Evolutionary conservation across 1,140 invertebrate genomes (phyloP).

Genomic region (Papilio dardanus): DNA sequence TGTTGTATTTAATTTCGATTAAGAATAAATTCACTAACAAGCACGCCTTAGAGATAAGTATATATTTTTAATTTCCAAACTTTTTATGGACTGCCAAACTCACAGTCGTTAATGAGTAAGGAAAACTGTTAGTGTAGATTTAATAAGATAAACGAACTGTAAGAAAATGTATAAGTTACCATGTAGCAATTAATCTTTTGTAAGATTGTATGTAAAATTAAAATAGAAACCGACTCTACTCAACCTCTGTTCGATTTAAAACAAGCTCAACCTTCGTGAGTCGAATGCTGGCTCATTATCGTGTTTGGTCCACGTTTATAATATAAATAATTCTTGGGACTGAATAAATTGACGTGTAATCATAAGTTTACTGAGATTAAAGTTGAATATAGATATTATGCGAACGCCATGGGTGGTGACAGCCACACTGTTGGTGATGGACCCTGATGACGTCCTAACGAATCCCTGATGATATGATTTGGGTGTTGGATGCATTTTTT

Average conservation of each 20-base stretch:
- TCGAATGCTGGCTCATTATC: constrained; percentile 72
- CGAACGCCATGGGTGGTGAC: constrained; percentile 64
- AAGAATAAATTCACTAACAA: background rate
- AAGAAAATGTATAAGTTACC: no score
- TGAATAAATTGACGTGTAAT: constrained; percentile 75
- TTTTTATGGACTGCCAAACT: background rate
- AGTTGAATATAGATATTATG: constrained; percentile 76
- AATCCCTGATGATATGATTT: background rate
- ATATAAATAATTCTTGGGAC: constrained; percentile 70
- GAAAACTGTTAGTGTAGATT: background rate
- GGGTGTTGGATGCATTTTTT: constrained; percentile 5
- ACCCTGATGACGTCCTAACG: constrained; percentile 42
- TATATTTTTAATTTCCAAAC: background rate
- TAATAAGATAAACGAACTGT: no score
- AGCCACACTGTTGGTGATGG: constrained; percentile 40
- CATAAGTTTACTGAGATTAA: constrained; percentile 68
- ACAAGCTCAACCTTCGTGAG: constrained; percentile 66
- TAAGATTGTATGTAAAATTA: background rate
- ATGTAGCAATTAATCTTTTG: background rate
- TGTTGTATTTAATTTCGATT: no score
- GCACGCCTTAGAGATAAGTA: background rate
- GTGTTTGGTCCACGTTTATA: constrained; percentile 72
- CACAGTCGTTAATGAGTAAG: background rate
- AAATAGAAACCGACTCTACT: constrained; percentile 40
- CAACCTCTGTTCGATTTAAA: constrained; percentile 50